phyloP scores from a whole-genome alignment of 2,797 vertebrate species.

The Halcyon smyrnensis region DNA sequence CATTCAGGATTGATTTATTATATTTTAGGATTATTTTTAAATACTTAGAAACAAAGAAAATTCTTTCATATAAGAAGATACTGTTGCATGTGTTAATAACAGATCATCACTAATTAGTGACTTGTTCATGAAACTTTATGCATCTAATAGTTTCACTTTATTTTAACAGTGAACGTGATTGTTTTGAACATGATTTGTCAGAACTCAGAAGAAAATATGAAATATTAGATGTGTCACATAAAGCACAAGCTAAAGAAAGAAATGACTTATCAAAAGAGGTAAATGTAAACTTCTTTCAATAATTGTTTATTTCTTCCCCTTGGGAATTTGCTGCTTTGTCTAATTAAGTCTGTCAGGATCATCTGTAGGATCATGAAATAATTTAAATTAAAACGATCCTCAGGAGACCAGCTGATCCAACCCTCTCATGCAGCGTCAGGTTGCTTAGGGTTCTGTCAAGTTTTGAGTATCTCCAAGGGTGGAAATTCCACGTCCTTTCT shows the following conservation, averaged over 20 bases:
- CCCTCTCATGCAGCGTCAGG: neutral
- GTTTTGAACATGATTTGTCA: slow-evolving; percentile 86
- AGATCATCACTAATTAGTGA: neutral
- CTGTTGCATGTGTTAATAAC: neutral
- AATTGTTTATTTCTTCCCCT: neutral
- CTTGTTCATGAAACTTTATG: neutral
- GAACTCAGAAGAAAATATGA: slow-evolving; percentile 87
- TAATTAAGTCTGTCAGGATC: neutral
- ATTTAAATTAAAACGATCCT: neutral
- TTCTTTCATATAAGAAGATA: neutral
- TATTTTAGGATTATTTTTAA: neutral
- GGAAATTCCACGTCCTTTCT: neutral
- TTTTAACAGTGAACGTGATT: slow-evolving; percentile 88
- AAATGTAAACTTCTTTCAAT: slow-evolving; percentile 21
- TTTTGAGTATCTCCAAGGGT: neutral
- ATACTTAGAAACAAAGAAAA: neutral
- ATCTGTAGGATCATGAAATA: neutral
- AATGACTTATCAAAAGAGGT: slow-evolving; percentile 92
- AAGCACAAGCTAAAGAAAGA: slow-evolving; percentile 85
- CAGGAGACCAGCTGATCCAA: neutral
- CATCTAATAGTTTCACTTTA: slow-evolving; percentile 7
- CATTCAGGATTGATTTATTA: neutral
- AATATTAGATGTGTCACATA: slow-evolving; percentile 84
- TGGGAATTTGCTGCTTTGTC: neutral
- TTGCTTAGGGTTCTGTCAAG: neutral